Base-by-base conservation (phyloP, 1,140 invertebrate genomes). In the Nephila pilipes region DNA sequence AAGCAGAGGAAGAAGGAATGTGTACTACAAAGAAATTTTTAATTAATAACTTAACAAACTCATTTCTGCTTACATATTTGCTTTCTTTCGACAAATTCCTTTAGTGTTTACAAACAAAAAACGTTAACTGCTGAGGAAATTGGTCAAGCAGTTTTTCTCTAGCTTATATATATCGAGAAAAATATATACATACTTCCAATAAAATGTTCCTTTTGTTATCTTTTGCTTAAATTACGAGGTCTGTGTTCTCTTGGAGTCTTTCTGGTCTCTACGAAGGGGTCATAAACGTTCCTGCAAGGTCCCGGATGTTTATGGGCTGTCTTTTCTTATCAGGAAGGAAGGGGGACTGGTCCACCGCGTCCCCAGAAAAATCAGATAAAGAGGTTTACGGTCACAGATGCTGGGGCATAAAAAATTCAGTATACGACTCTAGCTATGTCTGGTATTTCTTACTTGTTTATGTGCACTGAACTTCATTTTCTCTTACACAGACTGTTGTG, bases 301-400 rank as follows among this genome's bases (percentile, higher is more conserved):
- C 18, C 83, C 25, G 83, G 55, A 85, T 85, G 83, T 85, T 85
- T 85, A 85, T 55, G 55, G 54, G 55, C 29, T 58, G 57, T 85
- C 83, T 5, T 6, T 60, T 55, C 83, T 85, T 85, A 85, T 85
- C 83, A 12, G 29, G 83, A 0, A 36, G 32, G 29, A 58, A 55
- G 83, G 83, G 57, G 25, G 46, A 46, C 46, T 46, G 46, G 46
- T 10, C 69, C 10, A 75, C 29, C 83, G 55, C 46, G 46, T 46
- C 14, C 25, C 57, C 1, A 54, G 54, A 90, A 90, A 90, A 90
- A 80, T 80, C 88, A 80, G 88, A 90, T 90, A 90, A 90, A 79
- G 60, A 79, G 58, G 75, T 91, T 91, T 91, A 91, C 55, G 89
- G 89, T 58, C 75, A 57, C 79, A 91, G 79, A 91, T 83, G 89